Evolutionary conservation across 1,140 invertebrate species (phyloP).

Genomic region (Dendrolimus punctatus): DNA sequence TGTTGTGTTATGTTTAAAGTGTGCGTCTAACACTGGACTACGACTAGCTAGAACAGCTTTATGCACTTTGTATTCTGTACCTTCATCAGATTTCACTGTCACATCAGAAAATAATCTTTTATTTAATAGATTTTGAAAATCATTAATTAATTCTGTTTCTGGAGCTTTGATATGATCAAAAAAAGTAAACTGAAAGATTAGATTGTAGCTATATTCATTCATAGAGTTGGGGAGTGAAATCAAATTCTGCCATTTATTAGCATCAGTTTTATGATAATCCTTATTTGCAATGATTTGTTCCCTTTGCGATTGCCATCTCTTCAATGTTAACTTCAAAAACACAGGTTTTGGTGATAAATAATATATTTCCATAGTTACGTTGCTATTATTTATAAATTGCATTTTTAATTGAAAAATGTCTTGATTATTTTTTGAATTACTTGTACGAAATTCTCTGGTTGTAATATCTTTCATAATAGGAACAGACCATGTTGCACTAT

Average conservation of each 20-base stretch:
- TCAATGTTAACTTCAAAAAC: slow-evolving; percentile 56
- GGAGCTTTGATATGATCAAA: slow-evolving; percentile 54
- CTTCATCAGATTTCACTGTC: slow-evolving; percentile 52
- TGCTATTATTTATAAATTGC: slow-evolving; percentile 52
- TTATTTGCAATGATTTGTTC: slow-evolving; percentile 53
- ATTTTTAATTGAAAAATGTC: slow-evolving; percentile 51
- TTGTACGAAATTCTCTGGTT: slow-evolving; percentile 48
- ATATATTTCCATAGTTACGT: slow-evolving; percentile 58
- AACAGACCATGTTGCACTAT: slow-evolving; percentile 56
- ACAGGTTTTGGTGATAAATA: slow-evolving; percentile 49
- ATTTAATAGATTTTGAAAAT: slow-evolving; percentile 54
- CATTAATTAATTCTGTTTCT: slow-evolving; percentile 44
- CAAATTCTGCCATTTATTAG: slow-evolving; percentile 60
- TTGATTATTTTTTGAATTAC: slow-evolving; percentile 41
- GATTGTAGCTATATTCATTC: slow-evolving; percentile 45
- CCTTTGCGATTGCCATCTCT: slow-evolving; percentile 53
- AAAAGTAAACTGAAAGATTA: slow-evolving; percentile 59
- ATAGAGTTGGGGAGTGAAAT: slow-evolving; percentile 47
- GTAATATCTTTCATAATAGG: slow-evolving; percentile 46
- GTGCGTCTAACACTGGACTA: slow-evolving; percentile 78
- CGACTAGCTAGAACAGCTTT: slow-evolving; percentile 62
- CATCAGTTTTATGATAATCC: slow-evolving; percentile 53
- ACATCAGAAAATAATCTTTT: slow-evolving; percentile 58
- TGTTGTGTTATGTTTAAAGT: slow-evolving; percentile 81
- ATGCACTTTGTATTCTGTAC: slow-evolving; percentile 51